Evolutionary conservation across 2,888 invertebrate genomes (phyloP).

Genomic region (Sinotaia quadrata): DNA sequence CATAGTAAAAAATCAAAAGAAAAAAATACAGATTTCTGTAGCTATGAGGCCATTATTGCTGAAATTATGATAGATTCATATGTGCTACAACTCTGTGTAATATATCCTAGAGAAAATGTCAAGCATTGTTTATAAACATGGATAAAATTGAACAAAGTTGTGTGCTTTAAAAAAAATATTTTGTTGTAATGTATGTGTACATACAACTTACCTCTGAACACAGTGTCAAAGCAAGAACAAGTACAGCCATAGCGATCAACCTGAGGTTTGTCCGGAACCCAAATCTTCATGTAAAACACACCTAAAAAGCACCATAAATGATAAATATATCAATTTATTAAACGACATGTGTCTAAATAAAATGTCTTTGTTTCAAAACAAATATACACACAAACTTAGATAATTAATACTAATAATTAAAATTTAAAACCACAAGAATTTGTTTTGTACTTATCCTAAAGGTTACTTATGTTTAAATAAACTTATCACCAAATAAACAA

Average conservation of each 20-base stretch:
- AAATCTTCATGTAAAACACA: constrained; percentile 73
- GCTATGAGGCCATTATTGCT: too few species aligned
- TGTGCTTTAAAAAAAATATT: background rate
- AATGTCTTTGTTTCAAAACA: too few species aligned
- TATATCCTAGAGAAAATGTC: background rate
- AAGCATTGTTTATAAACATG: constrained; percentile 4
- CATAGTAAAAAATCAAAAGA: too few species aligned
- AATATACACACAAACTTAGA: too few species aligned
- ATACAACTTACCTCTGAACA: constrained; percentile 78
- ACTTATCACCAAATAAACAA: background rate
- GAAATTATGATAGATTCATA: too few species aligned
- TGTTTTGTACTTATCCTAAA: too few species aligned
- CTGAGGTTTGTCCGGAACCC: constrained; percentile 80
- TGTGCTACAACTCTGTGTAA: too few species aligned
- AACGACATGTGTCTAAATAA: background rate
- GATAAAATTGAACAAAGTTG: background rate
- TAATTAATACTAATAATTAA: too few species aligned
- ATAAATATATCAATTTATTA: background rate
- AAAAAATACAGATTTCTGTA: too few species aligned
- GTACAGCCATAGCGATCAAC: constrained; percentile 80
- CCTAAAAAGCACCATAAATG: constrained; percentile 47
- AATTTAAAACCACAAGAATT: too few species aligned
- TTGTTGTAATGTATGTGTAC: background rate
- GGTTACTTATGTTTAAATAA: too few species aligned
- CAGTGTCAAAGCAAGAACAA: constrained; percentile 84